Base-by-base conservation (phyloP, 2,888 invertebrate species). In the Drosophila glabriapex region DNA sequence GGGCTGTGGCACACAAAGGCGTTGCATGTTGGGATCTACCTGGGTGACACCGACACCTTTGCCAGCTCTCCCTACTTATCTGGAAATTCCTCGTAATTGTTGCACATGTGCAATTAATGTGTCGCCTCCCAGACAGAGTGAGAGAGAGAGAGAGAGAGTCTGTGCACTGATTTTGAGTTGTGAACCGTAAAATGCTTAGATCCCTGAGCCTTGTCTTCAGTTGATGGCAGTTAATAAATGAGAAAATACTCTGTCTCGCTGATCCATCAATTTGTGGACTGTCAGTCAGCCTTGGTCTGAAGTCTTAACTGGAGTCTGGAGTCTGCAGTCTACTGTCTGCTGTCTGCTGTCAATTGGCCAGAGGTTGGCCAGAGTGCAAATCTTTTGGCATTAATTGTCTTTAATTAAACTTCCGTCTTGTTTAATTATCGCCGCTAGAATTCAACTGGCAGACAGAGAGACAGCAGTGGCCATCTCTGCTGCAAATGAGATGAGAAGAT, bases 391-490 rank as follows among this genome's bases (percentile, higher is more conserved):
- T 80, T 89, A 90, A 87, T 90, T 87, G 82, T 59, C 73, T 82
- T 90, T 82, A 89, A 89, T 90, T 85, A 78, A 76, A 87, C 88
- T 89, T 88, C 87, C 87, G 90, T 79, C 73, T 77, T 73, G 70
- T 68, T 78, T 85, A 82, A 89, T 89, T 80, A 83, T 67, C 76
- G 62, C 69, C 28, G 54, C 69, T 76, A 68, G 69, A 77, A 83
- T 35, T 63, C 54, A 52, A 56, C 62, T 33, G 67, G n/a, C 69
- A 87, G 85, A 73, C 85, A 70, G 70, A 77, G 70, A 59, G 68
- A 52, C 58, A 25, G 63, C 58, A 68, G 60, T 61, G 70, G 83
- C 82, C 29, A 35, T 59, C 60, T 22, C 50, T 46, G 25, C 43
- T 22, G 33, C 49, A 53, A 56, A 66, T 66, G 68, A 33, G 80